Evolutionary conservation across 2,888 invertebrate species (phyloP).

Genomic region (Rhingia campestris): DNA sequence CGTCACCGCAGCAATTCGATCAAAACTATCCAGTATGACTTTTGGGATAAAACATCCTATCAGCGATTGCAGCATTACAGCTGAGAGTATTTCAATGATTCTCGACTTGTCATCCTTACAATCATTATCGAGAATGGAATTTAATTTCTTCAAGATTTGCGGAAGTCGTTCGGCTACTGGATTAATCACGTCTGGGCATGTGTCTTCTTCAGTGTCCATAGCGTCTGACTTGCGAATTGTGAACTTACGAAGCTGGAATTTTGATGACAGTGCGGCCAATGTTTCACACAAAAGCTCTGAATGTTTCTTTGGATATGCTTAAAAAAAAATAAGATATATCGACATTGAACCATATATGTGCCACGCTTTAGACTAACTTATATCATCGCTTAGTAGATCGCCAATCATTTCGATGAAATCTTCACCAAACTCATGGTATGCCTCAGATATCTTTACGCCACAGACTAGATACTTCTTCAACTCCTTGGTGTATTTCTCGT

Average conservation of each 20-base stretch:
- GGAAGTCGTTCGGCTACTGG: conserved; percentile 78
- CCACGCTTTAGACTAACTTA: conserved; percentile 68
- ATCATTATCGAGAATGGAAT: conserved; percentile 78
- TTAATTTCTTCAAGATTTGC: conserved; percentile 80
- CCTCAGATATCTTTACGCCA: conserved; percentile 88
- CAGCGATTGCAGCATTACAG: conserved; percentile 91
- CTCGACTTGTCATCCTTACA: conserved; percentile 82
- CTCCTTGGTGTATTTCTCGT: conserved; percentile 79
- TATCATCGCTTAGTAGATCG: conserved; percentile 80
- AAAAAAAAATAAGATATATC: conserved; percentile 10
- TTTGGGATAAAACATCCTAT: conserved; percentile 88
- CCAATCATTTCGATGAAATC: conserved; percentile 87
- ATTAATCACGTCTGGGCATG: conserved; percentile 53
- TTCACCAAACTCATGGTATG: conserved; percentile 86
- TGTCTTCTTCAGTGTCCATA: conserved; percentile 78
- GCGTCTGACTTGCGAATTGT: conserved; percentile 73
- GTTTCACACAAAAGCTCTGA: conserved; percentile 87
- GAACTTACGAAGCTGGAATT: conserved; percentile 81
- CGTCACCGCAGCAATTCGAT: conserved; percentile 84
- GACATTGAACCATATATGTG: neutral
- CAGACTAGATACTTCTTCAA: conserved; percentile 84
- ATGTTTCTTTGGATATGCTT: conserved; percentile 79
- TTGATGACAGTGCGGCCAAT: conserved; percentile 89
- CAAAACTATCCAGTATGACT: conserved; percentile 85
- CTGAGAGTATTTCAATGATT: conserved; percentile 90